Conservation (phyloP, 2,888 invertebrate species). For the Zygothrica quintamaculata region DNA sequence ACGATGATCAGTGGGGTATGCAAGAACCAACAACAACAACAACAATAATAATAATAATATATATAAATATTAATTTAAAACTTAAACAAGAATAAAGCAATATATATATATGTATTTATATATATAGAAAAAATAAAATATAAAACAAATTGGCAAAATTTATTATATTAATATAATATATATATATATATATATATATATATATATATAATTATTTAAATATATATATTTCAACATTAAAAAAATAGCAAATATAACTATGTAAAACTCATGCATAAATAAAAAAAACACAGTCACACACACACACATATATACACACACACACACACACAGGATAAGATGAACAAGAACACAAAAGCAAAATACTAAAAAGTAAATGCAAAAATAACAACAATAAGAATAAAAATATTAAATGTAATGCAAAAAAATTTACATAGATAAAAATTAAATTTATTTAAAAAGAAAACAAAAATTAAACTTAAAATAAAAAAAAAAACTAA, state of each 20-base stretch:
- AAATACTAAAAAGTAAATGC: slow-evolving; percentile 7
- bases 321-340: slow-evolving; percentile 8
- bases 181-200: slow-evolving; percentile 36
- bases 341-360: slow-evolving; percentile 20
- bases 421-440: slow-evolving; percentile 71
- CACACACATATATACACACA: slow-evolving; percentile 3
- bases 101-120: background rate
- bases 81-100: slow-evolving; percentile 20
- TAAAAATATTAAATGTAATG: slow-evolving; percentile 31
- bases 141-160: slow-evolving; percentile 26
- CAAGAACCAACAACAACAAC: slow-evolving; percentile 11
- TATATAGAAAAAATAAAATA: slow-evolving; percentile 23
- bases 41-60: background rate
- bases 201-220: slow-evolving; percentile 23
- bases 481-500: slow-evolving; percentile 50
- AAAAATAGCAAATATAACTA: slow-evolving; percentile 14
- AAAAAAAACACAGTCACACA: no score
- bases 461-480: slow-evolving; percentile 36
- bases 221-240: slow-evolving; percentile 8
- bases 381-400: slow-evolving; percentile 4
- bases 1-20: slow-evolving; percentile 33
- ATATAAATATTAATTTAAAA: no score
- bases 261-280: slow-evolving; percentile 49
- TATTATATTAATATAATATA: slow-evolving; percentile 26
- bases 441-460: slow-evolving; percentile 69